Conservation (phyloP, 2,888 invertebrate species). For the Coremacera marginata region DNA sequence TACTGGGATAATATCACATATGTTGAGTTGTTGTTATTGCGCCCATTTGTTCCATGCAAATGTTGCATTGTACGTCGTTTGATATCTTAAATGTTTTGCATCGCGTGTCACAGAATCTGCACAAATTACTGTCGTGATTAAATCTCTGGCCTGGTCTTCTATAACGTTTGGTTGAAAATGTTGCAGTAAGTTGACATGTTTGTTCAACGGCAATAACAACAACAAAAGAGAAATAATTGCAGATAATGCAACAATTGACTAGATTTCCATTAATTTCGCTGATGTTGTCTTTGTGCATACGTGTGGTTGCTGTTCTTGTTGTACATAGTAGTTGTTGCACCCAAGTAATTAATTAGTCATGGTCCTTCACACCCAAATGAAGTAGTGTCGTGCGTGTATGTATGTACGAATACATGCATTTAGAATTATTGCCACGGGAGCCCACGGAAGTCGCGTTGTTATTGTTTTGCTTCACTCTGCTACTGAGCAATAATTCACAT, state of each 20-base stretch:
- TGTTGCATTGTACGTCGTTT: background rate
- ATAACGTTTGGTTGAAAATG: background rate
- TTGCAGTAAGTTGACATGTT: background rate
- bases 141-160: too few species aligned
- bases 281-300: background rate
- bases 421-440: background rate
- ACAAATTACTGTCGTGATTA: background rate
- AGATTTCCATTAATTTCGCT: background rate
- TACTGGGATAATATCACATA: background rate
- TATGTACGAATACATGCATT: background rate
- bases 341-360: background rate
- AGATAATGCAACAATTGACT: conserved; percentile 18
- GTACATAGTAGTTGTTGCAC: background rate
- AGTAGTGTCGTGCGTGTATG: too few species aligned
- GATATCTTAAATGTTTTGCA: background rate
- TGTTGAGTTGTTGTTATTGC: background rate
- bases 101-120: background rate
- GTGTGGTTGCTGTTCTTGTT: background rate
- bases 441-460: background rate
- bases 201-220: background rate
- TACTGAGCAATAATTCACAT: background rate
- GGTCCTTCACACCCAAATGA: too few species aligned
- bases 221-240: background rate
- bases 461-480: background rate
- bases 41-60: background rate